These are phyloP conservation scores for Centropristis striata DNA, from an alignment of 2,113 vertebrate genomes.

Conservation along the genomic window DNA sequence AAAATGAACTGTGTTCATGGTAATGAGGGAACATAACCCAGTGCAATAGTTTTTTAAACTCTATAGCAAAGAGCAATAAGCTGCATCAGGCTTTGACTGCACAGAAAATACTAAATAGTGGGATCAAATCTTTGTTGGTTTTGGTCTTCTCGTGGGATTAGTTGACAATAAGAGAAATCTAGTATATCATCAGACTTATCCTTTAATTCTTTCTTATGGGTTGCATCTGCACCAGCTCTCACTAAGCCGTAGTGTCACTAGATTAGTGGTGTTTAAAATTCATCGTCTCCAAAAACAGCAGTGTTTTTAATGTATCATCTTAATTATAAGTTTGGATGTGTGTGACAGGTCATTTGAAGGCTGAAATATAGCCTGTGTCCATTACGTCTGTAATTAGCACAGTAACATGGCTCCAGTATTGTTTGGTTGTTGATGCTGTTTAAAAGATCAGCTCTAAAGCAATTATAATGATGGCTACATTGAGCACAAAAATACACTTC, in stretches of 20 bases:
- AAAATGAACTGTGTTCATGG: background rate
- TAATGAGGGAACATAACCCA: background rate
- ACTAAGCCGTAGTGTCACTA: background rate
- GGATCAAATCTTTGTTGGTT: slow-evolving; percentile 13
- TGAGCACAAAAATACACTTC: background rate
- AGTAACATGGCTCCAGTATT: slow-evolving; percentile 2
- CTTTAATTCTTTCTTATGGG: slow-evolving; percentile 21
- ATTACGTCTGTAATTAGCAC: slow-evolving; percentile 25
- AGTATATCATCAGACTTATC: background rate
- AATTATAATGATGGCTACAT: slow-evolving; percentile 10
- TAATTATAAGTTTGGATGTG: slow-evolving; percentile 33
- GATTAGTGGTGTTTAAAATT: slow-evolving; percentile 34
- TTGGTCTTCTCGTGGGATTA: slow-evolving; percentile 20
- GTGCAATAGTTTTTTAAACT: background rate
- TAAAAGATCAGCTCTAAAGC: slow-evolving; percentile 25
- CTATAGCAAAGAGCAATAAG: slow-evolving; percentile 1
- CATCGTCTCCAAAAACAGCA: slow-evolving; percentile 6
- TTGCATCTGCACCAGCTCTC: background rate
- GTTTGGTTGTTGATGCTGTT: slow-evolving; percentile 17
- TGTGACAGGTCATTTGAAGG: slow-evolving; percentile 36
- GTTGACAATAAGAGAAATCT: slow-evolving; percentile 1
- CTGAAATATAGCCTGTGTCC: slow-evolving; percentile 32
- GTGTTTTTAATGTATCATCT: slow-evolving; percentile 25
- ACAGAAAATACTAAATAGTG: slow-evolving; percentile 14
- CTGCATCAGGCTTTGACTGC: background rate